Base-by-base conservation (phyloP, 2,888 invertebrate species). In the Margaritifera margaritifera region DNA sequence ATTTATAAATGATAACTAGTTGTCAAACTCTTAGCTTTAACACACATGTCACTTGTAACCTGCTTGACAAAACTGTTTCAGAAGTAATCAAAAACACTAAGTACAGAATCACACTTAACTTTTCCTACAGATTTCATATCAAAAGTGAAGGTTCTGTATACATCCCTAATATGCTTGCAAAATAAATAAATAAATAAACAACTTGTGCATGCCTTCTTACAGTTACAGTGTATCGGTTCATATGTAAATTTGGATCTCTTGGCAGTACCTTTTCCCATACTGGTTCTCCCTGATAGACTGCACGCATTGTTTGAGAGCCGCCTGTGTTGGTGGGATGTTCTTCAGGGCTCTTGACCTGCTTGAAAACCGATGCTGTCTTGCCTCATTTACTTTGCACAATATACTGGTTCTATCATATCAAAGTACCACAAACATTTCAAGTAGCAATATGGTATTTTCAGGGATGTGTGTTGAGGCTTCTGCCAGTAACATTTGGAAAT, bases 161-260 rank as follows among this genome's bases (percentile, higher is more conserved):
- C 8, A 42, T 11, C 11, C 2, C 11, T 42, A 42, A 42, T 1
- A 42, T 8, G 11, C 2, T 42, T 42, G 42, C 42, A n/a, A 42
- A 42, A 2, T n/a, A n/a, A n/a, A n/a, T n/a, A n/a, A 62, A 78
- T 79, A 15, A 68, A 66, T 22, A 42, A 42, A 11, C 42, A 0
- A 31, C 31, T 31, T 31, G 31, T 42, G 42, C 11, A 42, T 42
- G 42, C 42, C 8, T 2, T 11, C 11, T 42, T 6, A 31, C 1
- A 8, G 2, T 42, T 42, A 42, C 1, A 42, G 42, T 42, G 31
- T 68, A 78, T 8, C 31, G 1, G 8, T 31, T 8, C 6, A 31
- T 8, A 31, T 25, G 54, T 27, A 63, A 24, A 27, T n/a, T n/a
- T 18, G 55, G 31, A 54, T 24, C 20, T 53, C 5, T 53, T 22